A percentile compares a stretch with the other conserved stretches of the same genome.
phyloP scores from a whole-genome alignment of 2,113 vertebrate genomes.

The Noctilio leporinus region DNA sequence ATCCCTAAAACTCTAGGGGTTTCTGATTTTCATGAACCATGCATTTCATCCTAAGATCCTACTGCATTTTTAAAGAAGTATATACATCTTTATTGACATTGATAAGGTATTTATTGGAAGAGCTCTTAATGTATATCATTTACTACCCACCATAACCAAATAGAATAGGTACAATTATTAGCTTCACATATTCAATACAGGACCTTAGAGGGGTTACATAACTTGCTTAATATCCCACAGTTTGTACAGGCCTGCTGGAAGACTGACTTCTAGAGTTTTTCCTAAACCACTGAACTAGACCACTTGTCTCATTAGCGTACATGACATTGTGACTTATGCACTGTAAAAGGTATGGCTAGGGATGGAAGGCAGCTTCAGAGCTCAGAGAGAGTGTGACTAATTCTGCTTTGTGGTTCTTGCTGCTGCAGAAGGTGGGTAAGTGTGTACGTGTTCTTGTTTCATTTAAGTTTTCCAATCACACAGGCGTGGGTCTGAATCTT shows the following conservation, averaged over 20 bases:
- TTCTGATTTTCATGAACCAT: neutral
- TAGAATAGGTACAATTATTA: neutral
- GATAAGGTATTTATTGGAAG: neutral
- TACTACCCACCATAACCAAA: neutral
- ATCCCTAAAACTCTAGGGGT: neutral
- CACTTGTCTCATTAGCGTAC: neutral
- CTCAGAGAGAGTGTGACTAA: neutral
- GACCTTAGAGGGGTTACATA: neutral
- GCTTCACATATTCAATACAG: neutral
- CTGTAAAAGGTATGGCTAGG: neutral
- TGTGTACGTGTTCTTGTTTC: neutral
- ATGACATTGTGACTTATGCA: neutral
- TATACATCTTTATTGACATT: neutral
- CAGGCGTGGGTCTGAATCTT: neutral
- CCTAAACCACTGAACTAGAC: neutral
- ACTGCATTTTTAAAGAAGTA: neutral
- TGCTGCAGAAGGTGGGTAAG: neutral
- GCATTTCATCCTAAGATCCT: neutral
- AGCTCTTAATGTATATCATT: neutral
- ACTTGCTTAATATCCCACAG: neutral
- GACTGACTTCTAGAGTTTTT: neutral
- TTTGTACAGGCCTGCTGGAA: neutral
- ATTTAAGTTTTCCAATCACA: neutral
- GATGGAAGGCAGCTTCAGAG: neutral
- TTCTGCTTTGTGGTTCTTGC: neutral